A percentile compares a stretch with the other conserved stretches of the same genome.
Conservation (phyloP, 2,797 vertebrate species). For the Cyprinodon diabolis region DNA sequence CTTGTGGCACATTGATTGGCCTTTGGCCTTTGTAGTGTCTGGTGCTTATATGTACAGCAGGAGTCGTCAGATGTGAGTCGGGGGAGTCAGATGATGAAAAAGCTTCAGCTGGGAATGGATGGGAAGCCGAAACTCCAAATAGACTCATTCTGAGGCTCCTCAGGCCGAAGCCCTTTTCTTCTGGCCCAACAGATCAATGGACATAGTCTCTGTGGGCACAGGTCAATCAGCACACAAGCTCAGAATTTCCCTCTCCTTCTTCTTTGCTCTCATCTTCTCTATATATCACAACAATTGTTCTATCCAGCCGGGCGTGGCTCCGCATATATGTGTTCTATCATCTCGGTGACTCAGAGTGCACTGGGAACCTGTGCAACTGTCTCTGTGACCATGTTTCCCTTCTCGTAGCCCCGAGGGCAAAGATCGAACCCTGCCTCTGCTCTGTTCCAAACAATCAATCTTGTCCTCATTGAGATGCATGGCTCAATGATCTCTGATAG, state of each 20-base stretch:
- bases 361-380: constrained; percentile 44
- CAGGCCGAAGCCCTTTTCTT: constrained; percentile 68
- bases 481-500: constrained; percentile 75
- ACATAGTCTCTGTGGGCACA: constrained; percentile 72
- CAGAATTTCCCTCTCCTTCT: constrained; percentile 38
- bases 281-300: constrained; percentile 67
- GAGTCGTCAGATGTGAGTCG: constrained; percentile 78
- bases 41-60: constrained; percentile 61
- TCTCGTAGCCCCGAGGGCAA: constrained; percentile 62
- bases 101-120: constrained; percentile 69
- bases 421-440: constrained; percentile 75
- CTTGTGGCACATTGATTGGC: constrained; percentile 76
- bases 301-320: constrained; percentile 67
- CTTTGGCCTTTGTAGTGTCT: constrained; percentile 70
- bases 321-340: constrained; percentile 73
- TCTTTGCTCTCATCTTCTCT: constrained; percentile 63
- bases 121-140: constrained; percentile 73
- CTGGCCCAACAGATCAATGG: constrained; percentile 72
- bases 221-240: constrained; percentile 72
- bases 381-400: constrained; percentile 60
- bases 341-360: constrained; percentile 66
- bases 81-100: constrained; percentile 79
- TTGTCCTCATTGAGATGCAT: constrained; percentile 78
- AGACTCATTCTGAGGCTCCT: constrained; percentile 77
- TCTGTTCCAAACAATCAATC: constrained; percentile 73